Conservation (phyloP, 2,797 vertebrate species). For the Cichlasoma orientale region DNA sequence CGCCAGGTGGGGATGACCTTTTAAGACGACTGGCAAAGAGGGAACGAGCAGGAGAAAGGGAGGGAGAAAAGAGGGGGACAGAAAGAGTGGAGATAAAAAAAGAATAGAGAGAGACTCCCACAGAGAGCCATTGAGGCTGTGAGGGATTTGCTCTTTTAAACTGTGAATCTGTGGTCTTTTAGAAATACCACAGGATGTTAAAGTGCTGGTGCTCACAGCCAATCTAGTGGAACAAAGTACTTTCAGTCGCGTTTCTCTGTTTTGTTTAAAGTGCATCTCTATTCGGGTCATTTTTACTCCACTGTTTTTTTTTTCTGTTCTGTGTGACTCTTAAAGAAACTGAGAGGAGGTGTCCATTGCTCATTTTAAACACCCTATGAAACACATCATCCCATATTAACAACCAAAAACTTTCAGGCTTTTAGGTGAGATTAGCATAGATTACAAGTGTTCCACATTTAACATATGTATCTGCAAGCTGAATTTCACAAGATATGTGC, state of each 20-base stretch:
- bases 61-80: conserved; percentile 7
- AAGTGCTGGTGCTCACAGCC: conserved; percentile 32
- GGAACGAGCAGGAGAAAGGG: conserved; percentile 18
- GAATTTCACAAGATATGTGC: not conserved
- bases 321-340: not conserved
- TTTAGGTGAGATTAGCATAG: too few relatives aligned
- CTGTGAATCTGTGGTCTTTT: conserved; percentile 50
- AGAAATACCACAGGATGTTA: conserved; percentile 54
- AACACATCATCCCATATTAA: not conserved
- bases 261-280: not conserved
- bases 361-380: not conserved
- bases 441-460: not conserved
- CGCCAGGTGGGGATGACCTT: conserved; percentile 73
- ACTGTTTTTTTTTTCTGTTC: not conserved
- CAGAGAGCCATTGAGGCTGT: conserved; percentile 30
- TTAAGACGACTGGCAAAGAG: conserved; percentile 58
- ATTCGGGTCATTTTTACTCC: not conserved
- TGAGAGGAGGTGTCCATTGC: not conserved
- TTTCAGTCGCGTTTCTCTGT: conserved; percentile 1
- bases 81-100: conserved; percentile 11
- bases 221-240: conserved; percentile 39
- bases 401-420: not conserved
- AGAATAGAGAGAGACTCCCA: conserved; percentile 29
- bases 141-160: conserved; percentile 65
- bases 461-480: not conserved